These are phyloP conservation scores for Microctenopoma steveboyesi DNA, from an alignment of 2,797 vertebrate genomes.

Conservation along the genomic window DNA sequence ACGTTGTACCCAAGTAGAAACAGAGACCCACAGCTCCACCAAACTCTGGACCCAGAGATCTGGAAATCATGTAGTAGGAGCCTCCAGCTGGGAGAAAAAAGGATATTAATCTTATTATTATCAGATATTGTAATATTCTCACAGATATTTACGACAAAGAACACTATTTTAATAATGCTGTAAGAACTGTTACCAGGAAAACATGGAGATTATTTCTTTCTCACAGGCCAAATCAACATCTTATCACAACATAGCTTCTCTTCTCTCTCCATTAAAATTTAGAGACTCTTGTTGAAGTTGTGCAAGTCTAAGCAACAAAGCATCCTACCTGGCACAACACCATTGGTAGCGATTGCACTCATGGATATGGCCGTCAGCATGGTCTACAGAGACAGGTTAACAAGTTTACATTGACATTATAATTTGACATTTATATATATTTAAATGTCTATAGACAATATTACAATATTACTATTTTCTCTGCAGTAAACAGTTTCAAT, in stretches of 20 bases:
- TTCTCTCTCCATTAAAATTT: not conserved
- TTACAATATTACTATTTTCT: too few species aligned
- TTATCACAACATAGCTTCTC: not conserved
- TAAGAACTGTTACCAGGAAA: not conserved
- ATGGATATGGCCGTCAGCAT: conserved; percentile 98
- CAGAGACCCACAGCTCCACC: conserved; percentile 96
- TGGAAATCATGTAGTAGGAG: conserved; percentile 98
- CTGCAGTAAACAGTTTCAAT: not conserved
- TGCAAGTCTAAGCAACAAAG: not conserved
- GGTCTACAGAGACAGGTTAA: conserved; percentile 81
- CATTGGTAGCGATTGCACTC: conserved; percentile 98
- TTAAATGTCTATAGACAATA: too few species aligned
- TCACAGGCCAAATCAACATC: not conserved
- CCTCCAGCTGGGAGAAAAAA: conserved; percentile 87
- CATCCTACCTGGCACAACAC: conserved; percentile 93
- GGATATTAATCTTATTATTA: not conserved
- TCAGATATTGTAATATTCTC: not conserved
- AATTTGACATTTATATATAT: too few species aligned
- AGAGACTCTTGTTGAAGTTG: not conserved
- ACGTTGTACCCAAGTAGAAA: conserved; percentile 96
- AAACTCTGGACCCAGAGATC: conserved; percentile 95
- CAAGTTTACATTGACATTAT: too few species aligned
- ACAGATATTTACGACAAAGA: not conserved
- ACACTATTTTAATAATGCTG: not conserved
- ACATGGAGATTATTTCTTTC: not conserved